These are phyloP conservation scores for Heliconius hewitsoni DNA, from an alignment of 1,140 invertebrate genomes.

Conservation along the genomic window DNA sequence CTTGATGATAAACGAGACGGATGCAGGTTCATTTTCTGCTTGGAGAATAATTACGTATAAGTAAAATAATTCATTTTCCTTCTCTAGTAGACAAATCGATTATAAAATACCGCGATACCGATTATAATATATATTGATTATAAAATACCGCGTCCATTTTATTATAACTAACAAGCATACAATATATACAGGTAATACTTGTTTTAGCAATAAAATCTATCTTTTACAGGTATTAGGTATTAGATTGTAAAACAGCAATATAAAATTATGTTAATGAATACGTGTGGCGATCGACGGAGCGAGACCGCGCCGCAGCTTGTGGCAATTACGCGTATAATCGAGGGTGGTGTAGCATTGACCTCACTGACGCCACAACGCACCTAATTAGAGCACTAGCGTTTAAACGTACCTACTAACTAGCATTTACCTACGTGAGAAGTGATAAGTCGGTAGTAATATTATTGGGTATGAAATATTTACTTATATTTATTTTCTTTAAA, in stretches of 20 bases:
- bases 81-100: too few species aligned
- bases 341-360: constrained; percentile 33
- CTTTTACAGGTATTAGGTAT: constrained; percentile 2
- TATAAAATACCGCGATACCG: too few species aligned
- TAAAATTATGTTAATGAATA: constrained; percentile 28
- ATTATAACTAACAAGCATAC: not conserved
- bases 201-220: not conserved
- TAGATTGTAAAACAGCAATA: constrained; percentile 14
- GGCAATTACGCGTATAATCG: constrained; percentile 33
- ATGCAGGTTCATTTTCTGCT: too few species aligned
- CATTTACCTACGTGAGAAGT: not conserved
- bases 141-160: not conserved
- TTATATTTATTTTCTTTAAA: too few species aligned
- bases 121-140: not conserved
- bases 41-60: too few species aligned
- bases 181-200: not conserved
- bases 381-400: constrained; percentile 26
- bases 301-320: constrained; percentile 13
- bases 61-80: too few species aligned
- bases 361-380: constrained; percentile 23
- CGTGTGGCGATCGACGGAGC: constrained; percentile 16
- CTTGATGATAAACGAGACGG: too few species aligned
- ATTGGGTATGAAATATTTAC: too few species aligned
- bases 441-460: not conserved
- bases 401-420: not conserved